Evolutionary conservation across 2,888 invertebrate species (phyloP).

Genomic region (Drosophila paracracens): DNA sequence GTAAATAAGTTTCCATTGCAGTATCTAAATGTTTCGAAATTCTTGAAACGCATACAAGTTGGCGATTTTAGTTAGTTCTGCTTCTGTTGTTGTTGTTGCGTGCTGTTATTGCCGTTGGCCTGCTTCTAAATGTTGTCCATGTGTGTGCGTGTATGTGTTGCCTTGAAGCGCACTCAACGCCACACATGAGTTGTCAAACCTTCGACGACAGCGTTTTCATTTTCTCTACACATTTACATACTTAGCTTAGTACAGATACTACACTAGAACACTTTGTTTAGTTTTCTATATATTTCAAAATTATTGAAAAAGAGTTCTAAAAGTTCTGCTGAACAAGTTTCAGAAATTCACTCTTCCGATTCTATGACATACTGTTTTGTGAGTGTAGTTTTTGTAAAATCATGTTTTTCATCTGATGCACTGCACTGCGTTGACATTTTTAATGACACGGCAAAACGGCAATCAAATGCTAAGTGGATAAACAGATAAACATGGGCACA

Average conservation of each 20-base stretch:
- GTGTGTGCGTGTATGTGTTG: conserved; percentile 32
- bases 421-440: conserved; percentile 54
- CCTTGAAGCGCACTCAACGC: conserved; percentile 63
- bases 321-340: neutral
- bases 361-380: neutral
- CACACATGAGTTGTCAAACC: conserved; percentile 76
- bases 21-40: conserved; percentile 74
- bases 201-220: conserved; percentile 42
- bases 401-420: conserved; percentile 18
- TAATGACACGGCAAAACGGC: conserved; percentile 52
- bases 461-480: conserved; percentile 60
- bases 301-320: neutral
- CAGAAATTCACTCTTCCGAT: neutral
- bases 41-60: conserved; percentile 72
- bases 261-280: neutral
- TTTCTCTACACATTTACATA: conserved; percentile 9
- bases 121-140: conserved; percentile 42
- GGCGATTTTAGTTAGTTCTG: conserved; percentile 72
- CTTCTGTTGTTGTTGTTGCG: conserved; percentile 39
- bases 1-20: conserved; percentile 70
- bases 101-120: conserved; percentile 50
- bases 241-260: neutral
- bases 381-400: neutral
- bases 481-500: conserved; percentile 39
- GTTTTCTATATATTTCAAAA: neutral